A percentile compares a stretch with the other conserved stretches of the same genome.
Conservation (phyloP, 2,113 vertebrate species). For the Podocnemis expansa region DNA sequence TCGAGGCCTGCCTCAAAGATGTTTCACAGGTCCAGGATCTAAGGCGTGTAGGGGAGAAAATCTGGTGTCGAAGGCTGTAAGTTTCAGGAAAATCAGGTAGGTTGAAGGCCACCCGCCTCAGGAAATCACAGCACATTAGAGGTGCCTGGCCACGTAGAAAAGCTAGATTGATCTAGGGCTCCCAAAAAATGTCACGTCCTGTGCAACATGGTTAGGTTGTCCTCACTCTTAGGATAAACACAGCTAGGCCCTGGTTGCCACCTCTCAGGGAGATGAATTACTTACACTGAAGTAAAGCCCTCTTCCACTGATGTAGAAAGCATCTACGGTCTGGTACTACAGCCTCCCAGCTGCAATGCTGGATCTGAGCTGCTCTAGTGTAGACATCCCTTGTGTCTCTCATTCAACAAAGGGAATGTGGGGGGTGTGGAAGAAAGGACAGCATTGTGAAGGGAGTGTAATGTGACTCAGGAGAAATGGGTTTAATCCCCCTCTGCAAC, state of each 20-base stretch:
- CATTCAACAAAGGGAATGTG: neutral
- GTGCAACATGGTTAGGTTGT: neutral
- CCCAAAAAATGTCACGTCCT: neutral
- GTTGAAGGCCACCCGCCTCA: no score
- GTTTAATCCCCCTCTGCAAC: neutral
- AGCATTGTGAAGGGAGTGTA: neutral
- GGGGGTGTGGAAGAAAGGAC: neutral
- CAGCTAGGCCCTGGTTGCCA: neutral
- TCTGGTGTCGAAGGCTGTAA: no score
- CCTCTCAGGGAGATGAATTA: neutral
- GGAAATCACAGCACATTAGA: fast-evolving
- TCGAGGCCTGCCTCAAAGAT: fast-evolving
- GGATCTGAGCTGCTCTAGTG: no score
- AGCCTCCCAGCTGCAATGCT: neutral
- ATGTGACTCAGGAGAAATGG: neutral
- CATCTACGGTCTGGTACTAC: neutral
- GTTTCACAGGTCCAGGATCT: neutral
- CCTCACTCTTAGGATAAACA: neutral
- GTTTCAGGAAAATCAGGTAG: no score
- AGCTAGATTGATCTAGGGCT: neutral
- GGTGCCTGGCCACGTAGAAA: neutral
- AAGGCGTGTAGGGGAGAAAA: fast-evolving
- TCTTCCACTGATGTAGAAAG: neutral
- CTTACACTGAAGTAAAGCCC: neutral
- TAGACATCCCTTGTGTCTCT: neutral